Evolutionary conservation across 2,797 vertebrate species (phyloP).

Genomic region (Propithecus perrieri): DNA sequence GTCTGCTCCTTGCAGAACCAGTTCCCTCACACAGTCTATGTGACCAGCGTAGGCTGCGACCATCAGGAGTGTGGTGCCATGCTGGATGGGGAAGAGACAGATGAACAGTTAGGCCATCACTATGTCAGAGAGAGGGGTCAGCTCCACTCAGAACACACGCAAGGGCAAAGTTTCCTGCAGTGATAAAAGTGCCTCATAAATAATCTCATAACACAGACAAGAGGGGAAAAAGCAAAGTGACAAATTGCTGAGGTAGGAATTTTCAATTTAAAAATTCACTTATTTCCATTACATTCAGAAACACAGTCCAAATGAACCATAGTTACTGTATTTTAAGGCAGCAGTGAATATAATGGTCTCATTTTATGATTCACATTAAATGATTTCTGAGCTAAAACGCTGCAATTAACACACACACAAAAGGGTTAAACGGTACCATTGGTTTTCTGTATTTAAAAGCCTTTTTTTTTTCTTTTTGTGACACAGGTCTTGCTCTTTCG

Average conservation of each 20-base stretch:
- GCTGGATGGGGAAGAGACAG: slow-evolving; percentile 86
- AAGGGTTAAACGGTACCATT: not conserved
- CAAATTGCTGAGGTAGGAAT: not conserved
- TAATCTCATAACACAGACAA: not conserved
- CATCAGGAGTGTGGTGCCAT: slow-evolving; percentile 96
- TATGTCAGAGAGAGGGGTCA: not conserved
- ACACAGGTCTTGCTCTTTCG: not conserved
- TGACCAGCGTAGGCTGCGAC: slow-evolving; percentile 95
- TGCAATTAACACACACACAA: not conserved
- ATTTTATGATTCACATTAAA: slow-evolving; percentile 4
- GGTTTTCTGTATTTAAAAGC: slow-evolving; percentile 43
- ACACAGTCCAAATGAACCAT: not conserved
- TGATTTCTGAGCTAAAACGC: slow-evolving; percentile 34
- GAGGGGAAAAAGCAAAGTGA: not conserved
- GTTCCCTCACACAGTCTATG: slow-evolving; percentile 91
- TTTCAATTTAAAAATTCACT: not conserved
- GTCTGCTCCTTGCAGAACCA: slow-evolving; percentile 97
- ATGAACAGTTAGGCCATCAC: slow-evolving; percentile 58
- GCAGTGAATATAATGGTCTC: not conserved
- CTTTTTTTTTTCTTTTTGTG: not conserved
- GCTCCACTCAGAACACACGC: not conserved
- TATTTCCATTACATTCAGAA: not conserved
- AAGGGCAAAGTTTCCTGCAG: not conserved
- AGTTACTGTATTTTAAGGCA: not conserved
- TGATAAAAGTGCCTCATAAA: not conserved